A percentile compares a stretch with the other conserved stretches of the same genome.
Conservation (phyloP, 2,888 invertebrate species). For the Ophion costatus region DNA sequence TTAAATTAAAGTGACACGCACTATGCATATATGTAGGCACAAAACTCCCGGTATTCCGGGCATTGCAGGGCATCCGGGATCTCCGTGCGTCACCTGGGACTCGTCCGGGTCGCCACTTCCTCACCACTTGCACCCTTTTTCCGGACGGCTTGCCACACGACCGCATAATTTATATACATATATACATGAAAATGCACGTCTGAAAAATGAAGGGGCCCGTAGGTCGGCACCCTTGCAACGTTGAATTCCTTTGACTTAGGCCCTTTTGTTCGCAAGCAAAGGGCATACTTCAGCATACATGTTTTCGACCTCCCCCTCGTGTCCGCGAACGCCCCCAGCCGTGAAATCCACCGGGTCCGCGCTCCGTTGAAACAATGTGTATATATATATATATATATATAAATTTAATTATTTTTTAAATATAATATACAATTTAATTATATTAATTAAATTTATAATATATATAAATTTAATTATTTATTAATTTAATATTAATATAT, state of each 20-base stretch:
- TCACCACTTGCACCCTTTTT: constrained; percentile 72
- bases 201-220: not conserved
- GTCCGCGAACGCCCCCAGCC: constrained; percentile 71
- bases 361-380: not conserved
- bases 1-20: constrained; percentile 14
- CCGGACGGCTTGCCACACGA: constrained; percentile 47
- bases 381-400: not conserved
- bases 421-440: too few relatives aligned
- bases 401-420: too few relatives aligned
- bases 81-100: constrained; percentile 75
- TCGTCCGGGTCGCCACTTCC: constrained; percentile 72
- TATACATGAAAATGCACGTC: not conserved
- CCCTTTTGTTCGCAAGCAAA: not conserved
- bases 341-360: constrained; percentile 48
- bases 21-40: constrained; percentile 13
- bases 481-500: too few relatives aligned
- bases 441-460: too few relatives aligned
- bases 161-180: not conserved
- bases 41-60: constrained; percentile 2
- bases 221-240: not conserved
- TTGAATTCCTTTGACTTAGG: not conserved
- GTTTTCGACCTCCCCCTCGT: constrained; percentile 64
- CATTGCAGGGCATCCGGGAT: constrained; percentile 20
- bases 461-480: too few relatives aligned
- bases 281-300: not conserved